Evolutionary conservation across 1,140 invertebrate species (phyloP), one percentile per base, ranked within the genome.

Genomic region (Pristionchus pacificus): DNA sequence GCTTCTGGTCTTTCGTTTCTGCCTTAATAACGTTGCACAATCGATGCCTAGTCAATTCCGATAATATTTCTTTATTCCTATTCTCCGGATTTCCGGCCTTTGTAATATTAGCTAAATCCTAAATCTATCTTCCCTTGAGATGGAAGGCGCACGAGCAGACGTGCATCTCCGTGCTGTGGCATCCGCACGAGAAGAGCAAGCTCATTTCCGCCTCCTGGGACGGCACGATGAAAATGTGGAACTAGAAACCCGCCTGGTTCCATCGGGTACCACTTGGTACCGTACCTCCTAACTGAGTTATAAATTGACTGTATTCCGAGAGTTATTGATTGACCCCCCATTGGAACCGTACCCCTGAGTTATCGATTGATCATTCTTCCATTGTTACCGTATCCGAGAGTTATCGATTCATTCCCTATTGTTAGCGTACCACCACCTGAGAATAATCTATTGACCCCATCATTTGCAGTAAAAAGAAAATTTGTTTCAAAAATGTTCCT

Each of bases 191-290:
- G 85, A 92, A 95, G 0, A 97, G 93, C 72, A 92, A 95, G 85
- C 87, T 99, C 28, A 91, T 92, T 0, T 95, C 95, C 2, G 93
- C 93, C 65, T 95, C 97, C 32, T 98, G 96, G 95, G 97, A 98
- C 87, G 93, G 93, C 28, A 87, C 92, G 72, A 96, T 99, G 69
- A 98, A 99, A 85, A 94, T 95, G 83, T 99, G 96, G 95, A 95
- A 97, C 87, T 98, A 84, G 57, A 1, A n/a, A 2, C 27, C 28
- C 28, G 3, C 1, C 57, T 60, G 25, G 24, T 15, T 33, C 6
- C 25, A n/a, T 58, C 33, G 65, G 28, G 60, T 14, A 15, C 27
- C 25, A 38, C 49, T 10, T 24, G 1, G 15, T 67, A 19, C 28
- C 60, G 65, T 58, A 29, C 27, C 32, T 33, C 60, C 30, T 68